phyloP scores from a whole-genome alignment of 2,113 vertebrate genomes.

The Brachyhypopomus gauderio region DNA sequence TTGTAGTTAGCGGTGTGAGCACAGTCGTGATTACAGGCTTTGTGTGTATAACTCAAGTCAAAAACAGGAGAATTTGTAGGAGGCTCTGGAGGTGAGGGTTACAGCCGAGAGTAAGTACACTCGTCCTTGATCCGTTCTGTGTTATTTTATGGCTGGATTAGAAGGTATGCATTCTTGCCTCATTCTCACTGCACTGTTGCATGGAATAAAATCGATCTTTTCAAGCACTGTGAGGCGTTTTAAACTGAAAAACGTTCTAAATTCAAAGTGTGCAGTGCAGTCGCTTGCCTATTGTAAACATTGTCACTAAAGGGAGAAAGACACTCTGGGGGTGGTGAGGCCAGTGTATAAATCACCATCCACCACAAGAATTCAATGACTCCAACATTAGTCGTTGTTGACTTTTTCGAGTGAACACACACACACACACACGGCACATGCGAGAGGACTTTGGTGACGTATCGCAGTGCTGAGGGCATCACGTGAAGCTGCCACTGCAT shows the following conservation, averaged over 20 bases:
- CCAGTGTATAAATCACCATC: constrained; percentile 7
- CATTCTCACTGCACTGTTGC: neutral
- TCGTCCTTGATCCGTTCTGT: neutral
- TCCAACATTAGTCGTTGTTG: constrained; percentile 1
- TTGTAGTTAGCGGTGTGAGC: neutral
- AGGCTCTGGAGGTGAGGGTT: neutral
- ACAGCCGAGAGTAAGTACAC: neutral
- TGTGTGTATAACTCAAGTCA: neutral
- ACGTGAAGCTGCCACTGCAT: neutral
- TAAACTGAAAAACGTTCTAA: neutral
- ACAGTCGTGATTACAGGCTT: constrained; percentile 21
- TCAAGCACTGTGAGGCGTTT: neutral
- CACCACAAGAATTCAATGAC: neutral
- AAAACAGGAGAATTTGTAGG: neutral
- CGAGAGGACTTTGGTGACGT: neutral
- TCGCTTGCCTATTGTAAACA: constrained; percentile 13
- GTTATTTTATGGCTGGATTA: neutral
- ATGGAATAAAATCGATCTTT: neutral
- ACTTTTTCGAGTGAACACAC: neutral
- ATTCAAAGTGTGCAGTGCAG: neutral
- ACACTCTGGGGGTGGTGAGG: neutral
- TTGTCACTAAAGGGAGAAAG: neutral
- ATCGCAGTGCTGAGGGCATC: neutral
- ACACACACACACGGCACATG: too few species aligned
- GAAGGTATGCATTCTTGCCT: constrained; percentile 3